Percentiles rank a stretch among this genome's conserved stretches.
Evolutionary conservation across 2,797 vertebrate genomes (phyloP).

Genomic region (Dicrostonyx torquatus): DNA sequence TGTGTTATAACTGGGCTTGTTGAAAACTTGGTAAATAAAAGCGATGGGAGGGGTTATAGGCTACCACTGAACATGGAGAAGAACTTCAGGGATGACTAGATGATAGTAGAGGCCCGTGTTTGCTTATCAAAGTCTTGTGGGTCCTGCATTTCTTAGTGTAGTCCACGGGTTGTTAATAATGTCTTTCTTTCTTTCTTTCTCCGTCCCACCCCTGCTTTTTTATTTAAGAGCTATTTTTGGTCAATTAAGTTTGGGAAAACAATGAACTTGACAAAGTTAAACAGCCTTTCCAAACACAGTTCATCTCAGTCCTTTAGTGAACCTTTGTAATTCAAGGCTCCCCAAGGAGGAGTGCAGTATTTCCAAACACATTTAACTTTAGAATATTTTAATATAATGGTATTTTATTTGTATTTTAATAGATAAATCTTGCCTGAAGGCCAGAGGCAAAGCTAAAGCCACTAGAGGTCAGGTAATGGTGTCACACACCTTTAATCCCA

Average conservation of each 20-base stretch:
- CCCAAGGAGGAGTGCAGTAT: conserved; percentile 38
- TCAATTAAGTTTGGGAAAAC: conserved; percentile 71
- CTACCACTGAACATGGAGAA: neutral
- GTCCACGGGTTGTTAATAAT: conserved; percentile 36
- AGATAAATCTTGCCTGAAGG: no score
- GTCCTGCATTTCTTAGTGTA: neutral
- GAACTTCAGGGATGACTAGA: neutral
- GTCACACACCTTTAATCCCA: no score
- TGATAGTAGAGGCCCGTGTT: neutral
- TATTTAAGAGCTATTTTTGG: conserved; percentile 40
- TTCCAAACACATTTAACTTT: conserved; percentile 45
- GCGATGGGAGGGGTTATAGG: neutral
- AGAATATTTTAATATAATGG: neutral
- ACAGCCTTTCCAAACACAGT: conserved; percentile 54
- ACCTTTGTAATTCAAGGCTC: conserved; percentile 39
- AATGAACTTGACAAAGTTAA: conserved; percentile 68
- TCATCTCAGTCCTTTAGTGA: conserved; percentile 54
- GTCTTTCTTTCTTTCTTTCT: neutral
- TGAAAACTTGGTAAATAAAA: conserved; percentile 26
- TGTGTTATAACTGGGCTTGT: neutral
- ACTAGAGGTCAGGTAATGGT: no score
- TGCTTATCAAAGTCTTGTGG: conserved; percentile 6
- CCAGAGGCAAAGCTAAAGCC: no score
- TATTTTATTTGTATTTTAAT: no score
- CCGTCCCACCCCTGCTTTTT: no score